phyloP scores from a whole-genome alignment of 2,888 invertebrate species.

The Lochmaea capreae region DNA sequence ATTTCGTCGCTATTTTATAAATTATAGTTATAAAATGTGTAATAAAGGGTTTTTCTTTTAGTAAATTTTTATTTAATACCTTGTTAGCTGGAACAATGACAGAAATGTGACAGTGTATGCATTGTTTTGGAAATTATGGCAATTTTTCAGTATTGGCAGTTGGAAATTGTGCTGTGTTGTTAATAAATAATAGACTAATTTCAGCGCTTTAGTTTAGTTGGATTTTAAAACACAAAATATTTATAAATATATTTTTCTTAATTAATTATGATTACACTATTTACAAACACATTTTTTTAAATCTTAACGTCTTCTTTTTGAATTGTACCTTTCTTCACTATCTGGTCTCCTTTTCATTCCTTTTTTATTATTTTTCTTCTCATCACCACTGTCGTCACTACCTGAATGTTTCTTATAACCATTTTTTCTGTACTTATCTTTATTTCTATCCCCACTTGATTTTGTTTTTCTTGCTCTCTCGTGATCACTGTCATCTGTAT shows the following conservation, averaged over 20 bases:
- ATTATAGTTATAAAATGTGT: neutral
- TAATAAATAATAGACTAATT: too few species aligned
- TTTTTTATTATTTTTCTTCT: conserved; percentile 20
- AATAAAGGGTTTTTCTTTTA: conserved; percentile 3
- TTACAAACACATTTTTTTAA: neutral
- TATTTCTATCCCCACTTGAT: neutral
- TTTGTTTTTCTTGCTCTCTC: too few species aligned
- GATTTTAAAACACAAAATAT: neutral
- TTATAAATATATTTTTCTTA: neutral
- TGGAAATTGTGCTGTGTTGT: too few species aligned
- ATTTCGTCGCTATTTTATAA: neutral
- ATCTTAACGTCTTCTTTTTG: conserved; percentile 22
- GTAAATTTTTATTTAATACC: neutral
- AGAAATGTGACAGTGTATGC: too few species aligned
- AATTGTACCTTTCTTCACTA: conserved; percentile 27
- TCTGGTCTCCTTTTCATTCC: conserved; percentile 22
- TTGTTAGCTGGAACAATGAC: too few species aligned
- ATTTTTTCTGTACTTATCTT: neutral
- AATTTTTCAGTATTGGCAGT: too few species aligned
- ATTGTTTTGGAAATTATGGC: too few species aligned
- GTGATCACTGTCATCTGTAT: too few species aligned
- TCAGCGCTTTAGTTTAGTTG: too few species aligned
- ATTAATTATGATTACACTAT: neutral
- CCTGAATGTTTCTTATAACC: neutral
- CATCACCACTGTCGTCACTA: conserved; percentile 4